Conservation (phyloP, 2,888 invertebrate species). For the Ophion ellenae region DNA sequence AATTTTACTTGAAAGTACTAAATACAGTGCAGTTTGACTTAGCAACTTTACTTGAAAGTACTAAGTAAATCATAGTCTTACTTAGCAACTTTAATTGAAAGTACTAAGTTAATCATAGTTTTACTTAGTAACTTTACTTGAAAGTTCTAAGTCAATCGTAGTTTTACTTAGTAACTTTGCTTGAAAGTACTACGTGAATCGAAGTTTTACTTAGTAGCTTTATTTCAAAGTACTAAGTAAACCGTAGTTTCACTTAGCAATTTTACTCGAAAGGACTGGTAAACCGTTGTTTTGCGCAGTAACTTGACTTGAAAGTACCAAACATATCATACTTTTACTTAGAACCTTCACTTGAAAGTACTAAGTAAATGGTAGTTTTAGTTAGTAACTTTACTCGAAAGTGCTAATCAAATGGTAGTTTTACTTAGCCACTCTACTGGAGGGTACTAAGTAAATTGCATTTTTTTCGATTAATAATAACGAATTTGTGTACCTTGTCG, state of each 20-base stretch:
- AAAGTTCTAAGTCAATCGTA: not conserved
- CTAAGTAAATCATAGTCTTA: not conserved
- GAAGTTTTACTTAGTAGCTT: not conserved
- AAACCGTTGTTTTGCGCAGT: too few species aligned
- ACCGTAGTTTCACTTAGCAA: not conserved
- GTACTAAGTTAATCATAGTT: too few species aligned
- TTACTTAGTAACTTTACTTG: too few species aligned
- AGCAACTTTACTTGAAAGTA: too few species aligned
- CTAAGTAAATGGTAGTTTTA: not conserved
- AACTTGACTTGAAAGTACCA: not conserved
- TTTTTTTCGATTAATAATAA: not conserved
- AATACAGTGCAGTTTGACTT: too few species aligned
- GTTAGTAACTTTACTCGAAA: too few species aligned
- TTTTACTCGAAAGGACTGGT: too few species aligned
- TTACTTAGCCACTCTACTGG: not conserved
- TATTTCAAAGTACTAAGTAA: not conserved
- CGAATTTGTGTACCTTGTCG: slow-evolving; percentile 73
- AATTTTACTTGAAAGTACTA: too few species aligned
- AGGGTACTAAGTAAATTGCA: not conserved
- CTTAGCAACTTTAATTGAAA: too few species aligned
- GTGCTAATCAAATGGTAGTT: not conserved
- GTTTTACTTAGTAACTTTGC: not conserved
- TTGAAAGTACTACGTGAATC: not conserved
- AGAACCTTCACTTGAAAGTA: not conserved
- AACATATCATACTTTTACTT: not conserved